Conservation (phyloP, 2,113 vertebrate species). For the Colaptes auratus region DNA sequence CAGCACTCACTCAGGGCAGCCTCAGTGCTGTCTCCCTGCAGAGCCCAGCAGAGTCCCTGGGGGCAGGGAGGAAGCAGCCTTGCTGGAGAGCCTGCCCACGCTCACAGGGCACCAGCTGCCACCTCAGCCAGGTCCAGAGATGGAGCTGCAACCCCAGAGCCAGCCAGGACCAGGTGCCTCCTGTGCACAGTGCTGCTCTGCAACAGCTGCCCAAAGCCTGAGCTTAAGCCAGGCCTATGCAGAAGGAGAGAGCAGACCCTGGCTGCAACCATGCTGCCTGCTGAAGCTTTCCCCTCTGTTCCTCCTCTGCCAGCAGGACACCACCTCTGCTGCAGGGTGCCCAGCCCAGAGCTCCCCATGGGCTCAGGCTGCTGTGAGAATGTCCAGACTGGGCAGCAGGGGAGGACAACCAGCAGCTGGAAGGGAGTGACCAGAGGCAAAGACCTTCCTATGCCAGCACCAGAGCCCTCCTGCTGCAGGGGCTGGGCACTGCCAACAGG, state of each 20-base stretch:
- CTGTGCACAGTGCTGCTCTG: background rate
- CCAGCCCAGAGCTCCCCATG: background rate
- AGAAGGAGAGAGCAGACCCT: background rate
- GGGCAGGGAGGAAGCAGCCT: background rate
- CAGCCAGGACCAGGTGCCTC: background rate
- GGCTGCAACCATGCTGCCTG: background rate
- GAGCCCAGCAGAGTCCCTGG: background rate
- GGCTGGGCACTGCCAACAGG: background rate
- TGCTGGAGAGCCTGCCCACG: background rate
- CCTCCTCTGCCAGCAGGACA: background rate
- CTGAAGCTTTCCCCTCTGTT: background rate
- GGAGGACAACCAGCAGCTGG: background rate
- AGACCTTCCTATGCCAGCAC: background rate
- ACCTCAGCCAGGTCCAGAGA: background rate
- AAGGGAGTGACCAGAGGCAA: background rate
- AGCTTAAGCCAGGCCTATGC: background rate
- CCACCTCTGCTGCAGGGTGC: background rate
- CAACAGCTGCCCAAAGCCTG: background rate
- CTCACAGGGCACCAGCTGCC: background rate
- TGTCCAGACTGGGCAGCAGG: background rate
- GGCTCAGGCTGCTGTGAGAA: background rate
- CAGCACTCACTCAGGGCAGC: background rate
- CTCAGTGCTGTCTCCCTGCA: no score
- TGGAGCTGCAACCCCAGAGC: accelerated
- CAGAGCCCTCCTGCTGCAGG: background rate